Evolutionary conservation across 1,140 invertebrate genomes (phyloP).

Genomic region (Eubasilissa regina): DNA sequence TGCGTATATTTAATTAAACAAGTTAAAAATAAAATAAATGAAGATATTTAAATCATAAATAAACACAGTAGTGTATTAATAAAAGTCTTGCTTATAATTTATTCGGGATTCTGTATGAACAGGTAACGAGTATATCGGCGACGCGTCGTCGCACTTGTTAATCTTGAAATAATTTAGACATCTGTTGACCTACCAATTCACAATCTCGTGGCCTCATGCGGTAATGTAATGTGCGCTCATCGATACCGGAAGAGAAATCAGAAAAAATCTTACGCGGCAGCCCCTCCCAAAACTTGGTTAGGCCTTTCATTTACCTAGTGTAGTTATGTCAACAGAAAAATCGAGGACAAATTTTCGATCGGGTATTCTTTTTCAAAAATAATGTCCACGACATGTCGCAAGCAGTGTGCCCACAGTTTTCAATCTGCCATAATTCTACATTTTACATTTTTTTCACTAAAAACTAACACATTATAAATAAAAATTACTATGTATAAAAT

Average conservation of each 20-base stretch:
- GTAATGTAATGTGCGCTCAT: conserved; percentile 46
- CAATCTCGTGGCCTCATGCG: neutral
- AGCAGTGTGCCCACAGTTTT: neutral
- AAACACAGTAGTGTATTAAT: no score
- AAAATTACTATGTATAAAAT: no score
- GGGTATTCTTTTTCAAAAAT: conserved; percentile 19
- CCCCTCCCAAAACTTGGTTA: conserved; percentile 54
- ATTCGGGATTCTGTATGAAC: no score
- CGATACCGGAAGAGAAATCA: conserved; percentile 59
- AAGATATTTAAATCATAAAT: no score
- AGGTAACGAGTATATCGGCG: no score
- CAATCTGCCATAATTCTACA: no score
- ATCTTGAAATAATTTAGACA: neutral
- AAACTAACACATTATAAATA: no score
- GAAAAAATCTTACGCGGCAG: conserved; percentile 48
- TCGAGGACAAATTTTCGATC: conserved; percentile 28
- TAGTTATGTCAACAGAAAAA: conserved; percentile 50
- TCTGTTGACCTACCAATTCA: conserved; percentile 14
- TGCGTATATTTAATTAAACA: no score
- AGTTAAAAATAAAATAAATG: no score
- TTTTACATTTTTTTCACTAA: no score
- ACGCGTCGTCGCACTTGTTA: no score
- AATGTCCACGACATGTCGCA: neutral
- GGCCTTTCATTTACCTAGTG: conserved; percentile 49
- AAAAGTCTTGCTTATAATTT: no score